Evolutionary conservation across 92 coral and sea anemone species (phyloP).

Genomic region (Actinernus sp.): DNA sequence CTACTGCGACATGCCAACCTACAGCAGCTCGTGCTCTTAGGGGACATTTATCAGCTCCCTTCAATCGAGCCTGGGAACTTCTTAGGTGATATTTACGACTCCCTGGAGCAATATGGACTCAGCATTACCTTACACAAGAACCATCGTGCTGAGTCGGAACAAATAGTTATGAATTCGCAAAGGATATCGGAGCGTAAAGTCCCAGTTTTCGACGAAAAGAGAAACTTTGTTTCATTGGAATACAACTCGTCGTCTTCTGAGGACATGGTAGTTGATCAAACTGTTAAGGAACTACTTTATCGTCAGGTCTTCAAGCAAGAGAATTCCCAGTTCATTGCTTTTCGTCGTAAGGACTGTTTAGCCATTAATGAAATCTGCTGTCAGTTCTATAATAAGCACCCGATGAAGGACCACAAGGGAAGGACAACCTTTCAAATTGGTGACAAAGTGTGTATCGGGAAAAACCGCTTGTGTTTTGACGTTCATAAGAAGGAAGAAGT

Average conservation of each 20-base stretch:
- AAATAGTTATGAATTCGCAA: constrained; percentile 27
- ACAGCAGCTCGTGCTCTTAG: constrained; percentile 48
- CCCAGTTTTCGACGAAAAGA: constrained; percentile 17
- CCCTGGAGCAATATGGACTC: constrained; percentile 4
- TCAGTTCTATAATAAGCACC: constrained; percentile 31
- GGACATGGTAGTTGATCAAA: constrained; percentile 5
- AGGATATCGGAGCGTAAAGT: constrained; percentile 15
- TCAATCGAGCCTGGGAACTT: constrained; percentile 60
- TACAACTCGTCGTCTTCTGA: not conserved
- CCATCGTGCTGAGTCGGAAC: constrained; percentile 48
- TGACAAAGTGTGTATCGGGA: constrained; percentile 39
- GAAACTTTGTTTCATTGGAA: constrained; percentile 7
- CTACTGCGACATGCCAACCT: constrained; percentile 24
- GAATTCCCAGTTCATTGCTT: constrained; percentile 40
- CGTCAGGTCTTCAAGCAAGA: constrained; percentile 13
- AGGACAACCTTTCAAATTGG: constrained; percentile 20
- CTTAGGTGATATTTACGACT: constrained; percentile 28
- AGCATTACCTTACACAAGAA: constrained; percentile 29
- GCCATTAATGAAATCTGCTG: constrained; percentile 41
- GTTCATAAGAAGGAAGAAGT: not conserved
- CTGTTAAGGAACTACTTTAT: constrained; percentile 9
- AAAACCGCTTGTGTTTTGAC: constrained; percentile 37
- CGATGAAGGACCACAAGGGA: constrained; percentile 23
- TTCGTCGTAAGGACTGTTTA: constrained; percentile 24
- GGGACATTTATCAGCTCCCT: constrained; percentile 53